phyloP scores from a whole-genome alignment of 2,113 vertebrate species.

The Hyaena hyaena region DNA sequence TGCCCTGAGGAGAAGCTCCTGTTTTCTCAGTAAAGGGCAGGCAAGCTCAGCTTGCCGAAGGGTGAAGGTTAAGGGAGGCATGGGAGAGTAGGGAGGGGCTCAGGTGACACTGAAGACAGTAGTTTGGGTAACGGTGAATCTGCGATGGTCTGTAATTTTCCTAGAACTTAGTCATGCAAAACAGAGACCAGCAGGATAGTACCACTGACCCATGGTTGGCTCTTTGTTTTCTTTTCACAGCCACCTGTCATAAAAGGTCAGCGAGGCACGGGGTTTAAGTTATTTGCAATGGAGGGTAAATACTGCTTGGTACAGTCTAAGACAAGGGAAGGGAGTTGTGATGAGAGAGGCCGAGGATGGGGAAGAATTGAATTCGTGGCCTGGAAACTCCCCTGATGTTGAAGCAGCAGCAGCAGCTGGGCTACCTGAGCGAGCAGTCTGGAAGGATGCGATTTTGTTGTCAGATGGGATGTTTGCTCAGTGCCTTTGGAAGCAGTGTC shows the following conservation, averaged over 20 bases:
- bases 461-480: not conserved
- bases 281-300: not conserved
- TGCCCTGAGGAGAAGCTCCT: rapidly evolving
- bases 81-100: not conserved
- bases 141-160: not conserved
- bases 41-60: not conserved
- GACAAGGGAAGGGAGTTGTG: not conserved
- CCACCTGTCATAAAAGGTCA: not conserved
- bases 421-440: not conserved
- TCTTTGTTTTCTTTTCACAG: not conserved
- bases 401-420: not conserved
- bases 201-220: not conserved
- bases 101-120: not conserved
- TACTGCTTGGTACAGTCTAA: not conserved
- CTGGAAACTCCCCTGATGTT: not conserved
- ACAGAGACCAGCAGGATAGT: not conserved
- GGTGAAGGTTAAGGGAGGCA: no score
- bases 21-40: not conserved
- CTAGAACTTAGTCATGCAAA: not conserved
- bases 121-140: not conserved
- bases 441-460: not conserved
- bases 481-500: not conserved
- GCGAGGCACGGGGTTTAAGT: not conserved
- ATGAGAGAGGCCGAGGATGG: not conserved
- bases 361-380: not conserved